These are phyloP conservation scores for Pangasius krempfi DNA, from an alignment of 2,797 vertebrate genomes.

Conservation along the genomic window DNA sequence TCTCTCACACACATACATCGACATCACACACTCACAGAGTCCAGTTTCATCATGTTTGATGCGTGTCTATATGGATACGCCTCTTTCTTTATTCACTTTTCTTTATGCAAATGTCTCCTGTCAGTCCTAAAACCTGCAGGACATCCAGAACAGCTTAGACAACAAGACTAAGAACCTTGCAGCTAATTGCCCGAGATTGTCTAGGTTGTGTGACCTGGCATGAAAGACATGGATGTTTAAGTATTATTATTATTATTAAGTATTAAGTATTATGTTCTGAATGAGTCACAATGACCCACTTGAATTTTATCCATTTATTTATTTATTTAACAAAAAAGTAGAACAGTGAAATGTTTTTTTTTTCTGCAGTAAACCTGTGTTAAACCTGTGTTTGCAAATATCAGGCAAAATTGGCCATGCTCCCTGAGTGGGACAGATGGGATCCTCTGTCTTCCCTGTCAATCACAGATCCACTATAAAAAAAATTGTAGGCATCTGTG, in stretches of 20 bases:
- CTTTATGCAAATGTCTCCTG: constrained; percentile 8
- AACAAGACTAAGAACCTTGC: not conserved
- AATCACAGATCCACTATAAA: not conserved
- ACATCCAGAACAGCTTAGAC: constrained; percentile 4
- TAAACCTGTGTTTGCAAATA: not conserved
- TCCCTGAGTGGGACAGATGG: not conserved
- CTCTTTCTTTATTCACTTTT: not conserved
- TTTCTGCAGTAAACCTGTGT: not conserved
- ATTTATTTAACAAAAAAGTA: not conserved
- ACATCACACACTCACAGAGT: not conserved
- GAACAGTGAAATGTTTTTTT: not conserved
- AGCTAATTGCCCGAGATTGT: not conserved
- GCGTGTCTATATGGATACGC: not conserved
- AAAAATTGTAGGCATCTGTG: not conserved
- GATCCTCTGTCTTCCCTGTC: not conserved
- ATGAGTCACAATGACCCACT: not conserved
- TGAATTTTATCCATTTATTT: not conserved
- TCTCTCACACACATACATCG: not conserved
- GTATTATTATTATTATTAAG: not conserved
- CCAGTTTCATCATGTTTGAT: not conserved
- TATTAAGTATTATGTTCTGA: not conserved
- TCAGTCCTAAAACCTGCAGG: constrained; percentile 11
- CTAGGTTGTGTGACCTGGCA: not conserved
- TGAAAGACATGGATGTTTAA: not conserved
- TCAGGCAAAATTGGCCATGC: not conserved